Evolutionary conservation across 2,888 invertebrate genomes (phyloP), one percentile per base, ranked within the genome.

Genomic region (Smittia aterrima): DNA sequence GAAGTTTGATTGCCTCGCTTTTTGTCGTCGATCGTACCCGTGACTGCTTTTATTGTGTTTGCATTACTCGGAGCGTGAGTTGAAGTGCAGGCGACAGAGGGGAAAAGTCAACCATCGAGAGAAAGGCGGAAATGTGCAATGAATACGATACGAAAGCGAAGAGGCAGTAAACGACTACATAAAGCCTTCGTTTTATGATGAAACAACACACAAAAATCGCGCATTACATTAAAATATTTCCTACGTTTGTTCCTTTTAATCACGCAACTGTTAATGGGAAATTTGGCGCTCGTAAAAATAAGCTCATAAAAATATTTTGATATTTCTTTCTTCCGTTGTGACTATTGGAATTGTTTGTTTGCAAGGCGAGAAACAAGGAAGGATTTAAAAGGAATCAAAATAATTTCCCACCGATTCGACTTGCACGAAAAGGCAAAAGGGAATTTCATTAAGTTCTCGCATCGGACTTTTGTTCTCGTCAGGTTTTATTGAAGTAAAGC

Each of bases 251-350:
- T 25, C 32, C 32, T 71, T 32, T 71, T 71, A 71, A 71, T 71
- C 70, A 71, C 70, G 70, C 70, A 32, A 71, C 54, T 71, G 70
- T 71, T 71, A 71, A 71, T 71, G 70, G 24, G 70, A 71, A 54
- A 53, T 71, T 71, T 54, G 70, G 70, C 54, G 70, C 70, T 71
- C 54, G 20, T 71, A 71, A 71, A 71, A 71, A 27, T 9, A 66
- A 47, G 20, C 54, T 54, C 70, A 54, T 71, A 71, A 71, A 71
- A 71, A 54, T 54, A 54, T 71, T 71, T 71, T 54, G 47, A 47
- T 58, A 58, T n/a, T 58, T 58, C 22, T 58, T 58, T 58, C 58
- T 18, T 13, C 58, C 58, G 47, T 54, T 71, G 47, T 71, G 70
- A 71, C 2, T 71, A 16, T 22, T 58, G 58, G 4, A 18, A 13